phyloP scores from a whole-genome alignment of 2,113 vertebrate species.

The Calidris pugnax region DNA sequence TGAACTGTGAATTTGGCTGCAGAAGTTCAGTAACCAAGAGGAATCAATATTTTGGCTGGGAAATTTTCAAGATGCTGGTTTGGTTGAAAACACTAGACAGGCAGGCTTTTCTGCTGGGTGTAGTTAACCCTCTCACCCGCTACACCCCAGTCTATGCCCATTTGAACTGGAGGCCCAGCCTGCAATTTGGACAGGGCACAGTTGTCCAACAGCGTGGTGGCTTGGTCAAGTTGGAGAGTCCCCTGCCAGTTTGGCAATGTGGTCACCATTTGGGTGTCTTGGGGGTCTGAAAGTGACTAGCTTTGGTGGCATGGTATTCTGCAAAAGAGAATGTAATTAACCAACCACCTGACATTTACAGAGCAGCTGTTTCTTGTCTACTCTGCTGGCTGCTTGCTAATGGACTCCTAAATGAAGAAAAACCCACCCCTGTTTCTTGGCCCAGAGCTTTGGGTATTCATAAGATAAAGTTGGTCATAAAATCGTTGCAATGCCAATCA shows the following conservation, averaged over 20 bases:
- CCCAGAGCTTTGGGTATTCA: neutral
- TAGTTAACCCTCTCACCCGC: neutral
- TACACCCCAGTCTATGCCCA: neutral
- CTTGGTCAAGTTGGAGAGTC: neutral
- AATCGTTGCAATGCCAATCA: neutral
- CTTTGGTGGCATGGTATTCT: neutral
- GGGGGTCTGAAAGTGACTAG: neutral
- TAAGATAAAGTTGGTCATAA: neutral
- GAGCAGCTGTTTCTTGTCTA: neutral
- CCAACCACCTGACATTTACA: neutral
- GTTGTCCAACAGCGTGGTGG: neutral
- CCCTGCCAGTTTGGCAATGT: neutral
- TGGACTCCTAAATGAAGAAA: neutral
- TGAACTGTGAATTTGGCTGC: neutral
- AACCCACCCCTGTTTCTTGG: neutral
- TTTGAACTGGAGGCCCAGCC: neutral
- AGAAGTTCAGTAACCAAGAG: slow-evolving; percentile 18
- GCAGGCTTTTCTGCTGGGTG: neutral
- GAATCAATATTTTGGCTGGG: slow-evolving; percentile 39
- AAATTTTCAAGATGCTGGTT: neutral
- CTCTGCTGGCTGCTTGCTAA: neutral
- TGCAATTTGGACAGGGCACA: neutral
- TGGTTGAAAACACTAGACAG: neutral
- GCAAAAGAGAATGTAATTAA: neutral
- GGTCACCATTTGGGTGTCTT: neutral